Conservation (phyloP, 2,888 invertebrate species). For the Cheilosia impressa region DNA sequence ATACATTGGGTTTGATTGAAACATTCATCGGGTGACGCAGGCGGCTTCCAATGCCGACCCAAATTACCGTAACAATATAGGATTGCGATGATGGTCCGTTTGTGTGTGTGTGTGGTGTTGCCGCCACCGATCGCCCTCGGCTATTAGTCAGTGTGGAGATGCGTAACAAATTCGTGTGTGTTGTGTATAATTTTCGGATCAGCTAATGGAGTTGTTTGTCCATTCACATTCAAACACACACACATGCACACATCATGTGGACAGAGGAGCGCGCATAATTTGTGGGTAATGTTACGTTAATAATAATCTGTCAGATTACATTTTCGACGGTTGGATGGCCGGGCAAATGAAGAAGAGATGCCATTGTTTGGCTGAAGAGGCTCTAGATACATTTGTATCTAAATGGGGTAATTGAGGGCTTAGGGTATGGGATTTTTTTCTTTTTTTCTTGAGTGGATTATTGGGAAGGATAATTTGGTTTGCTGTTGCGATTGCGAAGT, state of each 20-base stretch:
- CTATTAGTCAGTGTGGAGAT: conserved; percentile 61
- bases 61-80: conserved; percentile 25
- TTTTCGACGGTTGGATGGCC: conserved; percentile 59
- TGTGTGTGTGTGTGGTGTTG: not conserved
- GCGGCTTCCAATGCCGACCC: conserved; percentile 26
- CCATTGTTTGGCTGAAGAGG: conserved; percentile 24
- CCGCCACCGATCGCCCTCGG: conserved; percentile 1
- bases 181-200: conserved; percentile 68
- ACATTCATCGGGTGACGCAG: conserved; percentile 16
- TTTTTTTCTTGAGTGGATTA: conserved; percentile 41
- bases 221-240: conserved; percentile 14
- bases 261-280: conserved; percentile 58
- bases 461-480: conserved; percentile 54
- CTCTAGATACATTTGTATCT: conserved; percentile 12
- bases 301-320: conserved; percentile 73
- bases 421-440: conserved; percentile 22
- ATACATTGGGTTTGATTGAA: conserved; percentile 54
- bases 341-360: not conserved
- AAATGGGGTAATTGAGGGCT: conserved; percentile 62
- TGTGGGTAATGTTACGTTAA: conserved; percentile 72
- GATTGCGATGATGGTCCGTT: not conserved
- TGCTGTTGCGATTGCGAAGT: conserved; percentile 37
- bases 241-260: not conserved
- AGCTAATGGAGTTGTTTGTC: conserved; percentile 71
- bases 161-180: conserved; percentile 59